Percentiles rank a stretch among this genome's conserved stretches.
These are phyloP conservation scores for Cosmia pyralina DNA, from an alignment of 2,888 invertebrate species.

Conservation along the genomic window DNA sequence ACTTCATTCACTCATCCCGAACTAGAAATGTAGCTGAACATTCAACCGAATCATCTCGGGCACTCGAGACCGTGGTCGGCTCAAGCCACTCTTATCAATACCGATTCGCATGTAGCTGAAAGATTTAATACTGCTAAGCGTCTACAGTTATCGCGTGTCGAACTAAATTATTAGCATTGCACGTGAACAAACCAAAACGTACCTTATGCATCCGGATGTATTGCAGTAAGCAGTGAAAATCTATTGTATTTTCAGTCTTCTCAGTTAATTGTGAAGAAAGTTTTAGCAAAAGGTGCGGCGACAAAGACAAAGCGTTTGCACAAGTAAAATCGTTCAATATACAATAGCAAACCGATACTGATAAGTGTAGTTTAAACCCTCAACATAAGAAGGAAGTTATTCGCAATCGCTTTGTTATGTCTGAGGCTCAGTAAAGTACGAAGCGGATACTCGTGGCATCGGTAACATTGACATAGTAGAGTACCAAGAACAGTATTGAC, in stretches of 20 bases:
- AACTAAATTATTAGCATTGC: constrained; percentile 3
- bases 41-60: constrained; percentile 24
- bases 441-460: neutral
- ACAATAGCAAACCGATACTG: constrained; percentile 17
- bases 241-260: constrained; percentile 36
- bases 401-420: constrained; percentile 11
- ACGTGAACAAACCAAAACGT: constrained; percentile 11
- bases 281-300: constrained; percentile 1
- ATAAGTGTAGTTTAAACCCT: constrained; percentile 14
- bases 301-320: neutral
- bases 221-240: constrained; percentile 9
- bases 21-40: constrained; percentile 35
- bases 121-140: neutral
- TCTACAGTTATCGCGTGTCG: constrained; percentile 9
- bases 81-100: constrained; percentile 38
- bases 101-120: constrained; percentile 4
- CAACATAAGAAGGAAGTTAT: neutral
- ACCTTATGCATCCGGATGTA: constrained; percentile 7
- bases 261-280: constrained; percentile 23
- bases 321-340: neutral
- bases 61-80: constrained; percentile 25
- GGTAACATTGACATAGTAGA: neutral
- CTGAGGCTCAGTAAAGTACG: neutral
- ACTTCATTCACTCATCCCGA: constrained; percentile 57
- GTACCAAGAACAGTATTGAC: neutral